phyloP scores from a whole-genome alignment of 1,140 invertebrate genomes.

The Panonychus citri region DNA sequence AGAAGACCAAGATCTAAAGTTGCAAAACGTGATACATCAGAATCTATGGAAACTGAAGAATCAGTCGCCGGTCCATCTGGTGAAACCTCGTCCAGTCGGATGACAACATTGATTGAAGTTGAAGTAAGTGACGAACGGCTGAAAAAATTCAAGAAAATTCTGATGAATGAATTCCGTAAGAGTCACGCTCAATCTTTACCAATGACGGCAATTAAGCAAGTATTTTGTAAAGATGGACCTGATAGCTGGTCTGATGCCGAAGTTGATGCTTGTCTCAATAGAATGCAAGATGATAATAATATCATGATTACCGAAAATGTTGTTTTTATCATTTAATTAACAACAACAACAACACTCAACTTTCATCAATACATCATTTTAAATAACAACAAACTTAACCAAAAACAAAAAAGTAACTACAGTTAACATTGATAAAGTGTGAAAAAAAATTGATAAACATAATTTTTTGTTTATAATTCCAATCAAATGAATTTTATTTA shows the following conservation, averaged over 20 bases:
- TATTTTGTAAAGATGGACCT: slow-evolving; percentile 15
- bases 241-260: slow-evolving; percentile 41
- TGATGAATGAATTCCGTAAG: slow-evolving; percentile 25
- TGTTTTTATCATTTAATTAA: slow-evolving; percentile 52
- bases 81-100: background rate
- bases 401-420: too few relatives aligned
- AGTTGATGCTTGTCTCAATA: slow-evolving; percentile 45
- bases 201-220: slow-evolving; percentile 17
- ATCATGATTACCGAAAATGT: slow-evolving; percentile 70
- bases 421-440: too few relatives aligned
- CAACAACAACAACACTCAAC: too few relatives aligned
- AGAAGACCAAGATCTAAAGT: background rate
- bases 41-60: background rate
- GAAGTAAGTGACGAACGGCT: slow-evolving; percentile 9
- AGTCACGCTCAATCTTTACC: slow-evolving; percentile 24
- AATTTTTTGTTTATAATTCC: too few relatives aligned
- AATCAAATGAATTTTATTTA: too few relatives aligned
- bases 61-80: too few relatives aligned
- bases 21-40: background rate
- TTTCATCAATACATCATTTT: too few relatives aligned
- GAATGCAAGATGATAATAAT: slow-evolving; percentile 69
- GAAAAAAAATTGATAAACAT: too few relatives aligned
- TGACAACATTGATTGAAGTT: background rate
- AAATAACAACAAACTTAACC: too few relatives aligned
- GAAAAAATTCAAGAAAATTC: slow-evolving; percentile 20